Percentiles rank a stretch among this genome's conserved stretches.
These are phyloP conservation scores for Temnothorax curvispinosus DNA, from an alignment of 1,140 invertebrate genomes.

Conservation along the genomic window DNA sequence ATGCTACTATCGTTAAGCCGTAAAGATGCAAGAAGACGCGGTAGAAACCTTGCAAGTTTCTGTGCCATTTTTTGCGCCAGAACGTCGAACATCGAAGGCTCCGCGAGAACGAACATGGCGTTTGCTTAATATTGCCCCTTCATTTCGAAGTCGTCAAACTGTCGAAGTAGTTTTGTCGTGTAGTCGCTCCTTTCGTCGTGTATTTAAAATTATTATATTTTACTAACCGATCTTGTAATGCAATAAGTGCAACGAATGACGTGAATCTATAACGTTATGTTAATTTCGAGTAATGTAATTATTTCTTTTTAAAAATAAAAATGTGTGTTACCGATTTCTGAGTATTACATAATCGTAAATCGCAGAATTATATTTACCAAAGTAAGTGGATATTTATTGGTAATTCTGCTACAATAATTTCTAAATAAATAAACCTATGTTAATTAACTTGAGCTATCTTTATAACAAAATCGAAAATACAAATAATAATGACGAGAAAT, in stretches of 20 bases:
- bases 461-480: neutral
- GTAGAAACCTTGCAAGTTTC: constrained; percentile 28
- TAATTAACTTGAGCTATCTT: constrained; percentile 13
- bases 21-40: constrained; percentile 42
- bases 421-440: neutral
- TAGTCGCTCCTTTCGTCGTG: neutral
- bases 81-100: neutral
- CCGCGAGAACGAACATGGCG: neutral
- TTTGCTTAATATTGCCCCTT: neutral
- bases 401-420: neutral
- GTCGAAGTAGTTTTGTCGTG: neutral
- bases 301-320: neutral
- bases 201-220: neutral
- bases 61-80: neutral
- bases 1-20: neutral
- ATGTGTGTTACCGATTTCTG: neutral
- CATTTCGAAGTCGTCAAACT: neutral
- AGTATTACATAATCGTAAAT: neutral
- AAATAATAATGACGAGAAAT: neutral
- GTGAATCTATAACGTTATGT: neutral
- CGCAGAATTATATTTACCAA: neutral
- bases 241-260: neutral
- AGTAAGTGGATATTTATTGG: neutral
- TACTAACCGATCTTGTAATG: neutral
- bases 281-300: neutral